phyloP scores from a whole-genome alignment of 1,140 invertebrate species.

The Carposina sasakii region DNA sequence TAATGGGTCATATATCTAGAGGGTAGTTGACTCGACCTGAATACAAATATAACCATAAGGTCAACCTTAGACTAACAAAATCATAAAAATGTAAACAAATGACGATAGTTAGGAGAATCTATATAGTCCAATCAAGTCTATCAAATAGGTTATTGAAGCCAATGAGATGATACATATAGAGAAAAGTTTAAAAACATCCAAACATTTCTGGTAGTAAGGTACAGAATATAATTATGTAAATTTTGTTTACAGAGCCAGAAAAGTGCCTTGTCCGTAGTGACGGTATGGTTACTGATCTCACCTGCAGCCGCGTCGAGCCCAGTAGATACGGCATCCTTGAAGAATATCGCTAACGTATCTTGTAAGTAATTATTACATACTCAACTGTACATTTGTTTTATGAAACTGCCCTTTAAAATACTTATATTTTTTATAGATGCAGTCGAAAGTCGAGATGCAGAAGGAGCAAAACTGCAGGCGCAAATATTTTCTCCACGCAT shows the following conservation, averaged over 20 bases:
- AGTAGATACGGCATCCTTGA: conserved; percentile 10
- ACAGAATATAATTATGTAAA: not conserved
- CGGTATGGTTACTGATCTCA: conserved; percentile 4
- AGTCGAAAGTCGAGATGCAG: conserved; percentile 27
- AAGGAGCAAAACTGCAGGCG: conserved; percentile 33
- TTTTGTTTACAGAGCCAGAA: conserved; percentile 5
- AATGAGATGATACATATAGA: too few species aligned
- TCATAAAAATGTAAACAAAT: not conserved
- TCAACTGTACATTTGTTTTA: not conserved
- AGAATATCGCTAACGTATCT: conserved; percentile 20
- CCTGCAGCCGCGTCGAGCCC: conserved; percentile 5
- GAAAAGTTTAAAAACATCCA: too few species aligned
- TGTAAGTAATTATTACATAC: conserved; percentile 12
- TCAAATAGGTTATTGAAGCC: too few species aligned
- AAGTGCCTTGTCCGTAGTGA: not conserved
- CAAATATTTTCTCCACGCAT: conserved; percentile 78
- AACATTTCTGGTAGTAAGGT: too few species aligned
- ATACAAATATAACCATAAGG: not conserved
- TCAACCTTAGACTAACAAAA: not conserved
- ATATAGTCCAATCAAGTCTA: too few species aligned
- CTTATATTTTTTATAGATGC: conserved; percentile 36
- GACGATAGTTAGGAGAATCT: not conserved
- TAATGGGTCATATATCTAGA: too few species aligned
- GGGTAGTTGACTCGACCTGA: not conserved
- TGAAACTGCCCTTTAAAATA: not conserved